Evolutionary conservation across 2,888 invertebrate genomes (phyloP).

Genomic region (Drosophila mettleri): DNA sequence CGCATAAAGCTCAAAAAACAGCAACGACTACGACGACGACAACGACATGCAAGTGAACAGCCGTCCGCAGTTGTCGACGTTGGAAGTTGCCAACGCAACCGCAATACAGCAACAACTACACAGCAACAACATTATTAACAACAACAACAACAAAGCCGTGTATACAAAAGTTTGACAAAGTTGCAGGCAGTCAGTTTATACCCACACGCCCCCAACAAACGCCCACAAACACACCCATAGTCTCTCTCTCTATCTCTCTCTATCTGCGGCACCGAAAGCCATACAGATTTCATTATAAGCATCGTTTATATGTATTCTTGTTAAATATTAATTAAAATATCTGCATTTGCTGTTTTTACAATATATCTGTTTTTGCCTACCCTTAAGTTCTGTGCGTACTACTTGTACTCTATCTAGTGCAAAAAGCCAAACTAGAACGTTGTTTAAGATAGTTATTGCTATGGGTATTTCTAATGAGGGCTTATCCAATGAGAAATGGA

Average conservation of each 20-base stretch:
- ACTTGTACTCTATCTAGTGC: neutral
- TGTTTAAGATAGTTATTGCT: conserved; percentile 1
- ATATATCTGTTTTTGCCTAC: conserved; percentile 3
- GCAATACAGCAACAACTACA: conserved; percentile 35
- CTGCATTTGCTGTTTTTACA: conserved; percentile 45
- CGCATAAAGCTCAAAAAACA: conserved; percentile 56
- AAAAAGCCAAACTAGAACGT: neutral
- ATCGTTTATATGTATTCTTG: conserved; percentile 73
- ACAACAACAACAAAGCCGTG: conserved; percentile 40
- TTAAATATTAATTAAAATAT: conserved; percentile 83
- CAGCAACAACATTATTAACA: conserved; percentile 30
- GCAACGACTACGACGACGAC: conserved; percentile 30
- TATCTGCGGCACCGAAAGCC: conserved; percentile 17
- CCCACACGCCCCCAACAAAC: conserved; percentile 25
- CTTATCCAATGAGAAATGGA: neutral
- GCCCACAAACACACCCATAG: conserved; percentile 18
- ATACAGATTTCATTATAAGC: conserved; percentile 62
- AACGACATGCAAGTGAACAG: conserved; percentile 67
- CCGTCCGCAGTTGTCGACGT: conserved; percentile 55
- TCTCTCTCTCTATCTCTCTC: conserved; percentile 10
- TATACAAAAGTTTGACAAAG: conserved; percentile 62
- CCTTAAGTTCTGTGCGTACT: neutral
- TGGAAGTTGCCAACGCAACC: conserved; percentile 56
- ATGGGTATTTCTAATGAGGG: neutral
- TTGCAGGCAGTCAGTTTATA: conserved; percentile 51